phyloP scores from a whole-genome alignment of 2,797 vertebrate species.

The Gymnopithys bicolor region DNA sequence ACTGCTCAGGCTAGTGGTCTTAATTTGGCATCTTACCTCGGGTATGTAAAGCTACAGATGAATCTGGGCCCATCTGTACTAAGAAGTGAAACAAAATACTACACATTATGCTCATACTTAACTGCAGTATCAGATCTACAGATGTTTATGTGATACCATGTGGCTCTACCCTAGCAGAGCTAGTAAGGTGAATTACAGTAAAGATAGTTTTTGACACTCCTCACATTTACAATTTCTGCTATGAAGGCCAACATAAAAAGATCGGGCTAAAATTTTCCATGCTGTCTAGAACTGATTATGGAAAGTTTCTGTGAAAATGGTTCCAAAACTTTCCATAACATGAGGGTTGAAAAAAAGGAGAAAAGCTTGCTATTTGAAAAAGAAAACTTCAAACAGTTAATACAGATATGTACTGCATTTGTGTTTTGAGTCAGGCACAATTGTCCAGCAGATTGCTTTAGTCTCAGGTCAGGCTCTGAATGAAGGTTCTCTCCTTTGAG shows the following conservation, averaged over 20 bases:
- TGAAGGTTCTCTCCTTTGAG: neutral
- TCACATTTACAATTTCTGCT: neutral
- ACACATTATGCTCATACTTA: neutral
- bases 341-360: rapidly evolving
- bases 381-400: neutral
- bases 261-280: neutral
- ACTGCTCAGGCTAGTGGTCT: neutral
- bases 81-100: neutral
- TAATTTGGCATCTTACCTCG: neutral
- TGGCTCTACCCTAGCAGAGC: neutral
- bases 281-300: neutral
- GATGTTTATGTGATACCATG: neutral
- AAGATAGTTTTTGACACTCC: neutral
- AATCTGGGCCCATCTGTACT: neutral
- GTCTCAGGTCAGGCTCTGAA: neutral
- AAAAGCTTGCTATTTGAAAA: neutral
- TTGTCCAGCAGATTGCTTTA: neutral
- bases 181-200: neutral
- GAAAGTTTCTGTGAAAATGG: neutral
- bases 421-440: neutral
- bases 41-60: neutral
- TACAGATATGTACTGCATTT: neutral
- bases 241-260: neutral
- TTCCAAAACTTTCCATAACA: neutral
- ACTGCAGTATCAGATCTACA: neutral